Base-by-base conservation (phyloP, 2,888 invertebrate genomes). In the Balanococcus diminutus region DNA sequence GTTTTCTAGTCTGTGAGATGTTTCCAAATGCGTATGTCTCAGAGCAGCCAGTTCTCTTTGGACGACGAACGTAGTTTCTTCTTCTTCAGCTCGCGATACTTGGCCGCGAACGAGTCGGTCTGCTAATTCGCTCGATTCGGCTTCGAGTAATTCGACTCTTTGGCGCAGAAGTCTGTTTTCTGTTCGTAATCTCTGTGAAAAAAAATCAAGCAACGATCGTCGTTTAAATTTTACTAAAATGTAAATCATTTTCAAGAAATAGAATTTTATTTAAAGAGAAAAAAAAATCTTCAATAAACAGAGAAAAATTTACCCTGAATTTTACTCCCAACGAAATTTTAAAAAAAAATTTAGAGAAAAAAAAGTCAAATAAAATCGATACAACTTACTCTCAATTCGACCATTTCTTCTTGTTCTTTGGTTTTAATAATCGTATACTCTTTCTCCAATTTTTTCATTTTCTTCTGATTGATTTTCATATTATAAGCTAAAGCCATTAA, bases 391-490 rank as follows among this genome's bases (percentile, higher is more conserved):
- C 96, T 92, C 39, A 98, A 91, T 89, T 98, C 98, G 1, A 98
- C 96, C 92, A 98, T 97, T 90, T 99, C 99, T 89, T 99, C 98
- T 90, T 98, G 98, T 90, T 99, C 99, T 90, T 99, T 99, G 86
- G 96, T 97, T 90, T 98, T 97, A 89, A 99, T 94, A 25, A 97
- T 95, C 39, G 95, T 95, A 90, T 99, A 99, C 90, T 99, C 99
- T 90, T 99, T 99, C 91, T 99, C 99, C 88, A 98, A 91, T 90
- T 98, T 98, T 90, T 99, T 99, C 98, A 99, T 98, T 90, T 97
- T 96, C 91, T 99, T 99, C 0, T 95, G 93, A 90, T 98, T 99
- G 88, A 98, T 95, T 91, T 98, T 98, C 89, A 98, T 95, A 85
- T 94, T 93, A 90, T 96, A 97, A 0, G 99, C 97, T 86, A 96